Evolutionary conservation across 2,888 invertebrate genomes (phyloP), one percentile per base, ranked within the genome.

Genomic region (Microctonus aethiopoides): DNA sequence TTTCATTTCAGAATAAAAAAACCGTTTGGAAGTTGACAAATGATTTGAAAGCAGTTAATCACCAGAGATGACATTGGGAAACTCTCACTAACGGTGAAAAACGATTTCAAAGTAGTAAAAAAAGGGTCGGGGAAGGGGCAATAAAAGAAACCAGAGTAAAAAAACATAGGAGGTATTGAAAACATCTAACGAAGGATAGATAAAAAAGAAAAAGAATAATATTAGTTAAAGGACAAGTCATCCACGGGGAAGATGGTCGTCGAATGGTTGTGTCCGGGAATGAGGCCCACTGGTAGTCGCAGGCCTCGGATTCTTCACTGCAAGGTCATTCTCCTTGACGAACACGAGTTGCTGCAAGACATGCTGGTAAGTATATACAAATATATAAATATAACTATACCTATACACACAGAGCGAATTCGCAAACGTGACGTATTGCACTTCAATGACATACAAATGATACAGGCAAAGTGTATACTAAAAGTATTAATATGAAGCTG

Each of bases 241-340:
- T 39, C 39, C 51, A 46, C 46, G 46, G 16, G 16, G 66, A 74
- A 75, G 74, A 86, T 86, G 86, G 86, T 86, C 68, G 86, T 86
- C 74, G 86, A 86, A 77, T 86, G 86, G 86, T 78, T 86, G 67
- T 86, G 86, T 72, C 86, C 86, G 76, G 86, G 86, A 78, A 81
- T 86, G 72, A 82, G 85, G 80, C 86, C 86, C 72, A 80, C 85
- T 77, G 85, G 85, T 76, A 85, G 89, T 84, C 90, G 90, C 78
- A 89, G 90, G 85, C 89, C 91, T 80, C 90, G 90, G 84, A 89
- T 90, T 75, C 87, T 90, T 82, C 91, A 91, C 82, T 94, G 94
- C 88, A 95, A 96, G 87, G 94, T 96, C 80, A 92, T 96, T 82
- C 91, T 96, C 78, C 91, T 96, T 80, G 96, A 96, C 86, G 95